These are phyloP conservation scores for Drosophila tripunctata DNA, from an alignment of 2,888 invertebrate genomes.

Conservation along the genomic window DNA sequence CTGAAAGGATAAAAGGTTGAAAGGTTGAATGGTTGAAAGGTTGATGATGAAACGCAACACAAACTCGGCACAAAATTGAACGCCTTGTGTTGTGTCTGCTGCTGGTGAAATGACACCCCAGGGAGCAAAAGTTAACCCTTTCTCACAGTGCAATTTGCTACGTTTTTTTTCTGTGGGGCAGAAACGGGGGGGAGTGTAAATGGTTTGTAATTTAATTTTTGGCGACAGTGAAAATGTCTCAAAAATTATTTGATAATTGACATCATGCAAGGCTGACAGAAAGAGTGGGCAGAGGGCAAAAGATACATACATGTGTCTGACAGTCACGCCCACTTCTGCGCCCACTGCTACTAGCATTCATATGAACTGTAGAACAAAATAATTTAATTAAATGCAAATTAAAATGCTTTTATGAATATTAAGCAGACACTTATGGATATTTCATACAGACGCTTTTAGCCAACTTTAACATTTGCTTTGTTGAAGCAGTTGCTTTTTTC, in stretches of 20 bases:
- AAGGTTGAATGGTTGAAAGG: not conserved
- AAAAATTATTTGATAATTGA: conserved; percentile 64
- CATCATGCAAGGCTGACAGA: conserved; percentile 16
- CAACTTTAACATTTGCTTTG: not conserved
- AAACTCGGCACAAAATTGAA: too few relatives aligned
- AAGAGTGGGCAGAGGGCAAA: not conserved
- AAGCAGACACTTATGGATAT: conserved; percentile 46
- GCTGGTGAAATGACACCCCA: not conserved
- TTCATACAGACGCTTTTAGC: conserved; percentile 13
- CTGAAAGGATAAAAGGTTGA: not conserved
- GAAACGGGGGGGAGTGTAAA: conserved; percentile 26
- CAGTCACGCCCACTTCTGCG: not conserved
- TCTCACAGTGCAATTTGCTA: conserved; percentile 3
- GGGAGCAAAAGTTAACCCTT: conserved; percentile 11
- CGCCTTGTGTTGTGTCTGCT: conserved; percentile 7
- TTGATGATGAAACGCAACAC: too few relatives aligned
- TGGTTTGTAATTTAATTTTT: conserved; percentile 55
- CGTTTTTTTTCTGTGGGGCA: conserved; percentile 4
- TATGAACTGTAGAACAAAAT: conserved; percentile 33
- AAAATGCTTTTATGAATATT: conserved; percentile 80
- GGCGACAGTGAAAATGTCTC: conserved; percentile 34
- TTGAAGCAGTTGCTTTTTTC: too few relatives aligned
- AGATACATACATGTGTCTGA: conserved; percentile 23
- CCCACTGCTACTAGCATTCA: not conserved
- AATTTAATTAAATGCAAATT: conserved; percentile 80